Evolutionary conservation across 2,113 vertebrate genomes (phyloP).

Genomic region (Chaenogobius annularis): DNA sequence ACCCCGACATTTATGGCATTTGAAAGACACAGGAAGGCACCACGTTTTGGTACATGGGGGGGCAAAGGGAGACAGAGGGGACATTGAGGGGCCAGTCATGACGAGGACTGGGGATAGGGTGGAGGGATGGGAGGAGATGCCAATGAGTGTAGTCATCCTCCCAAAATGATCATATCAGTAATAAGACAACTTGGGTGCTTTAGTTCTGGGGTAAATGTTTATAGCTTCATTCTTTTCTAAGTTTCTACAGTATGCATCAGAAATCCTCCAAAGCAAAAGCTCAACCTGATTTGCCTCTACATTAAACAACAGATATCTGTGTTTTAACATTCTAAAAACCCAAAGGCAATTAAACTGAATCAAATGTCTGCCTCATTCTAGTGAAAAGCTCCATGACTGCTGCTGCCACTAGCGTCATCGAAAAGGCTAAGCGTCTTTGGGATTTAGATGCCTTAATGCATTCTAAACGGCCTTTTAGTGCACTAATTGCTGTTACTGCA

Average conservation of each 20-base stretch:
- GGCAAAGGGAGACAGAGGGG: conserved; percentile 62
- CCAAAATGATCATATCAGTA: conserved; percentile 8
- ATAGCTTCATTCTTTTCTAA: neutral
- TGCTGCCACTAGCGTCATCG: conserved; percentile 18
- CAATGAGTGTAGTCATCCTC: conserved; percentile 69
- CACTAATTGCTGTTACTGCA: conserved; percentile 56
- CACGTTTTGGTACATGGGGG: conserved; percentile 32
- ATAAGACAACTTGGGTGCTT: neutral
- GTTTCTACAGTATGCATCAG: neutral
- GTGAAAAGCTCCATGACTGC: conserved; percentile 27
- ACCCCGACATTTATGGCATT: conserved; percentile 20
- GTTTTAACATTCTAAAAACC: neutral
- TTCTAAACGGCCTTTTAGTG: conserved; percentile 57
- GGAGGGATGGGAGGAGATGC: conserved; percentile 56
- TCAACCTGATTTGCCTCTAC: neutral
- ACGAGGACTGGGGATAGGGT: conserved; percentile 35
- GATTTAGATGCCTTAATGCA: conserved; percentile 53
- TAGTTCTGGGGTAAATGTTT: neutral
- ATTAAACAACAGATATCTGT: neutral
- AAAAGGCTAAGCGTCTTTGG: conserved; percentile 44
- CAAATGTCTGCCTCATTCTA: neutral
- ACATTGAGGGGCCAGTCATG: conserved; percentile 66
- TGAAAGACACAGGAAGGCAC: conserved; percentile 62
- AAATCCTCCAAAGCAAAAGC: neutral
- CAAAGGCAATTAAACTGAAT: no score